Conservation (phyloP, 2,888 invertebrate species). For the Sylvicola fuscatus region DNA sequence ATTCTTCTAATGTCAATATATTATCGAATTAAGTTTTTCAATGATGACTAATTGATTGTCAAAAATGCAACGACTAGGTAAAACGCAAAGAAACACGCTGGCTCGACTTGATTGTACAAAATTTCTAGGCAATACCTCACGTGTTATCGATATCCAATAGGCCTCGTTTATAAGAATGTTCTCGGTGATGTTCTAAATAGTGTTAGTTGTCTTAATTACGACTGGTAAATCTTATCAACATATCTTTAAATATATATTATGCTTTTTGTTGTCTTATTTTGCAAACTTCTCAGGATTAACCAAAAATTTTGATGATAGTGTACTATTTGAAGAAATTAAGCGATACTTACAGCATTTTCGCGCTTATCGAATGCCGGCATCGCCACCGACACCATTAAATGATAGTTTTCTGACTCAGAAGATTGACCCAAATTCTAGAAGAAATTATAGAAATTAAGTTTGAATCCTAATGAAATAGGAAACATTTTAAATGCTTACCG, state of each 20-base stretch:
- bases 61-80: too few relatives aligned
- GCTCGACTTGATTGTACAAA: too few relatives aligned
- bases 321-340: not conserved
- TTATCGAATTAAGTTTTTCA: too few relatives aligned
- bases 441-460: constrained; percentile 1
- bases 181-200: constrained; percentile 80
- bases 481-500: not conserved
- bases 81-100: too few relatives aligned
- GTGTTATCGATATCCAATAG: constrained; percentile 79
- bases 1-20: too few relatives aligned
- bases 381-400: constrained; percentile 81
- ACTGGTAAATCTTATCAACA: too few relatives aligned
- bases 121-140: constrained; percentile 58
- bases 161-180: constrained; percentile 88
- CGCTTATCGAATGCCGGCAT: constrained; percentile 83
- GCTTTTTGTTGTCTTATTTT: too few relatives aligned
- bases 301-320: not conserved
- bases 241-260: too few relatives aligned
- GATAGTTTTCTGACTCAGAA: constrained; percentile 36
- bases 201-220: not conserved
- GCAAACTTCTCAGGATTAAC: not conserved
- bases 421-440: constrained; percentile 21
- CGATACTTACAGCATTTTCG: constrained; percentile 56
- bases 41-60: too few relatives aligned
- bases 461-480: too few relatives aligned